Evolutionary conservation across 2,888 invertebrate species (phyloP).

Genomic region (Smittia aterrima): DNA sequence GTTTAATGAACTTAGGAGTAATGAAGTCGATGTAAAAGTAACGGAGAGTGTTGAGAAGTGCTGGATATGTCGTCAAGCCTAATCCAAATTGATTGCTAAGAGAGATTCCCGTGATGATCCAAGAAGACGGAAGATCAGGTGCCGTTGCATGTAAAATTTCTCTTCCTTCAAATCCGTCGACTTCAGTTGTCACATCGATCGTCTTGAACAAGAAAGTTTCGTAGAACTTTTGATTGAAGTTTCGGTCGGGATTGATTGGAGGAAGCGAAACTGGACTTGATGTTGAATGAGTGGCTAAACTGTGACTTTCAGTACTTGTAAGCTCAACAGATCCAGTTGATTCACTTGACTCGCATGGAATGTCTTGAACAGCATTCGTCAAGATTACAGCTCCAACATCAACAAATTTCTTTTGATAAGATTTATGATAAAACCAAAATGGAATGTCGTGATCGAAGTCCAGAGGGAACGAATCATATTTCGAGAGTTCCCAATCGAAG

Average conservation of each 20-base stretch:
- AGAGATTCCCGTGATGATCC: slow-evolving; percentile 17
- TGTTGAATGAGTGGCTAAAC: not conserved
- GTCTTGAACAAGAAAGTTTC: slow-evolving; percentile 15
- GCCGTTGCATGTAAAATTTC: not conserved
- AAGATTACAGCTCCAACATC: slow-evolving; percentile 19
- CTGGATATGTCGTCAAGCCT: slow-evolving; percentile 1
- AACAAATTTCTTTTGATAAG: slow-evolving; percentile 27
- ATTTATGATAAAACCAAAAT: slow-evolving; percentile 17
- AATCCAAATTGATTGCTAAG: slow-evolving; percentile 2
- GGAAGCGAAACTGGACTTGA: not conserved
- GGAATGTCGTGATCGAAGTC: slow-evolving; percentile 23
- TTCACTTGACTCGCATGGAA: slow-evolving; percentile 15
- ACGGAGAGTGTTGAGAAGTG: not conserved
- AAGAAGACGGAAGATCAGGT: not conserved
- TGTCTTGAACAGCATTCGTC: slow-evolving; percentile 6
- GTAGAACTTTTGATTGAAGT: not conserved
- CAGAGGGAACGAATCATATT: slow-evolving; percentile 17
- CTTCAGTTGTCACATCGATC: not conserved
- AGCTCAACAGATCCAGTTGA: not conserved
- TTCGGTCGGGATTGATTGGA: not conserved
- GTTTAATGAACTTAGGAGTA: not conserved
- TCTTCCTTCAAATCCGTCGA: not conserved
- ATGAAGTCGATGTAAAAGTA: slow-evolving; percentile 7
- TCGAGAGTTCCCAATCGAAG: slow-evolving; percentile 2
- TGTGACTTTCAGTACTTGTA: not conserved